phyloP scores from a whole-genome alignment of 2,797 vertebrate species.

The Gallinago nigripennis region DNA sequence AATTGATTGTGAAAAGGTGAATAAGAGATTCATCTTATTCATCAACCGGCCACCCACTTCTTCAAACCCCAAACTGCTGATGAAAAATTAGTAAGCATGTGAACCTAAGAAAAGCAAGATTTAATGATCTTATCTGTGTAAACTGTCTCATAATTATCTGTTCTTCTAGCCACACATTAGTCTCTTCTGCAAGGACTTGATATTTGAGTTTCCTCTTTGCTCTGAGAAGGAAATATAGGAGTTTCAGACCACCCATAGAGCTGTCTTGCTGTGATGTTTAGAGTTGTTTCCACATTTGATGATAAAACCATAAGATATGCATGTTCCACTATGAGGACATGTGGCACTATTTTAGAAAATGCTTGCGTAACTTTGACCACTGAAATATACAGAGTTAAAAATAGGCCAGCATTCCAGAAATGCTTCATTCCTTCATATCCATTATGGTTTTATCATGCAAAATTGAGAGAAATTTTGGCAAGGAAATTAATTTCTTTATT shows the following conservation, averaged over 20 bases:
- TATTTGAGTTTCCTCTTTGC: slow-evolving; percentile 56
- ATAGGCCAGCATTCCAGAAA: slow-evolving; percentile 23
- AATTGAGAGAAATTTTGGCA: not conserved
- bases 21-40: not conserved
- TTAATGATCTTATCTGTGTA: slow-evolving; percentile 63
- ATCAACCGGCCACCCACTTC: slow-evolving; percentile 18
- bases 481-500: not conserved
- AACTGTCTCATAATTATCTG: slow-evolving; percentile 39
- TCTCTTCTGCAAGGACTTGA: slow-evolving; percentile 34
- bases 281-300: slow-evolving; percentile 68
- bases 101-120: slow-evolving; percentile 25
- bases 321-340: slow-evolving; percentile 44
- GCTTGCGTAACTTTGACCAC: slow-evolving; percentile 15
- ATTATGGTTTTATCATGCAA: not conserved
- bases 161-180: slow-evolving; percentile 30
- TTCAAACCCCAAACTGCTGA: not conserved
- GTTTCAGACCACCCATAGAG: slow-evolving; percentile 75
- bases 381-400: slow-evolving; percentile 36
- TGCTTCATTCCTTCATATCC: not conserved
- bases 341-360: slow-evolving; percentile 46
- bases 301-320: slow-evolving; percentile 73
- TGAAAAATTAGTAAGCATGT: not conserved
- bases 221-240: slow-evolving; percentile 42
- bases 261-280: slow-evolving; percentile 62
- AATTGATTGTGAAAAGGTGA: slow-evolving; percentile 12